A percentile compares a stretch with the other conserved stretches of the same genome.
phyloP scores from a whole-genome alignment of 2,797 vertebrate genomes.

The Heterohyrax brucei region DNA sequence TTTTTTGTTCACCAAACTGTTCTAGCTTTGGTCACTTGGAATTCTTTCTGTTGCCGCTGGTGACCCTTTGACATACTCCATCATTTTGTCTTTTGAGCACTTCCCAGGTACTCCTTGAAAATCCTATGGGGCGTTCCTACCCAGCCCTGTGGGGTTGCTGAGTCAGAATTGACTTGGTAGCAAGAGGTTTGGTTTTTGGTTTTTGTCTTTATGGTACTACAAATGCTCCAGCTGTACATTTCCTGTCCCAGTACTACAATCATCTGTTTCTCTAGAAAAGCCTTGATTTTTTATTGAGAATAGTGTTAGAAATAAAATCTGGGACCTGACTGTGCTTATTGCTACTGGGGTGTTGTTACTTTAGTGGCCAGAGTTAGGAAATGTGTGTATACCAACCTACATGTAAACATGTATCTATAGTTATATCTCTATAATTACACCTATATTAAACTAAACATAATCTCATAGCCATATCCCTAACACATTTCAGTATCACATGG shows the following conservation, averaged over 20 bases:
- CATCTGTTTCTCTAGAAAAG: not conserved
- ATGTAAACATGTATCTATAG: not conserved
- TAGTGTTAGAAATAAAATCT: constrained; percentile 11
- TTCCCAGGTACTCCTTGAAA: not conserved
- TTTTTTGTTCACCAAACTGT: not conserved
- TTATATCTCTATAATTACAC: not conserved
- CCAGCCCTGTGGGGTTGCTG: no score
- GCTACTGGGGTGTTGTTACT: not conserved
- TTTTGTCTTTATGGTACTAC: not conserved
- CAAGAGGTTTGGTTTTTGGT: no score
- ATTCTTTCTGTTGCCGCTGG: not conserved
- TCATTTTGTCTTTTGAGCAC: not conserved
- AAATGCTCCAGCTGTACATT: not conserved
- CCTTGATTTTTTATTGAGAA: not conserved
- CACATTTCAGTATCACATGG: not conserved
- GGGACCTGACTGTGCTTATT: not conserved
- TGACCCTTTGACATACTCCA: not conserved
- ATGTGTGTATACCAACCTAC: not conserved
- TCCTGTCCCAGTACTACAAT: not conserved
- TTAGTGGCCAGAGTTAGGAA: not conserved
- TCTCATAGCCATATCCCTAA: not conserved
- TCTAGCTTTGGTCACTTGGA: not conserved
- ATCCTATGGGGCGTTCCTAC: no score
- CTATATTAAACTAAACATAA: constrained; percentile 41
- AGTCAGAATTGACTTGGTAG: no score